phyloP scores from a whole-genome alignment of 2,113 vertebrate species.

The Paramisgurnus dabryanus region DNA sequence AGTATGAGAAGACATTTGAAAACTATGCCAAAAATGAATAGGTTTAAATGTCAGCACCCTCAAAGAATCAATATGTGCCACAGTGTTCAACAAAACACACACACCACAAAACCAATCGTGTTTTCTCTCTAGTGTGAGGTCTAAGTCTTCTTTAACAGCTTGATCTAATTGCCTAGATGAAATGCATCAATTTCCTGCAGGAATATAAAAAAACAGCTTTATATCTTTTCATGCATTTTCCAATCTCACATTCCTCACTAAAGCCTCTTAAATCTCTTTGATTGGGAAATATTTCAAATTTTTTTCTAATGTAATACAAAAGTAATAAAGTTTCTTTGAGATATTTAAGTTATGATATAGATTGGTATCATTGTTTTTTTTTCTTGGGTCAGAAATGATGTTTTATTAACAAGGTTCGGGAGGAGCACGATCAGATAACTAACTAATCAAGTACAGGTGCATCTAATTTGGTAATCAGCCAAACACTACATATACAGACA shows the following conservation, averaged over 20 bases:
- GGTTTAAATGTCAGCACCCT: slow-evolving; percentile 1
- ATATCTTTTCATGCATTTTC: slow-evolving; percentile 28
- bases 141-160: slow-evolving; percentile 16
- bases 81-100: slow-evolving; percentile 29
- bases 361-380: not conserved
- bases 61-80: not conserved
- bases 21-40: too few species aligned
- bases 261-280: not conserved
- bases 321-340: not conserved
- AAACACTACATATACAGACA: too few species aligned
- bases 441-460: too few species aligned
- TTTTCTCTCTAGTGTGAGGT: slow-evolving; percentile 30
- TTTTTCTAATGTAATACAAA: slow-evolving; percentile 7
- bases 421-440: too few species aligned
- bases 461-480: too few species aligned
- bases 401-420: too few species aligned
- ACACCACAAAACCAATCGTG: slow-evolving; percentile 31
- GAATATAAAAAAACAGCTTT: slow-evolving; percentile 32
- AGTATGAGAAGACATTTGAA: too few species aligned
- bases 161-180: slow-evolving; percentile 42
- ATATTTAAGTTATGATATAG: not conserved
- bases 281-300: slow-evolving; percentile 10
- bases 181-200: slow-evolving; percentile 39
- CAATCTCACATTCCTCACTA: not conserved
- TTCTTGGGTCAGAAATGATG: not conserved